Evolutionary conservation across 2,888 invertebrate species (phyloP).

Genomic region (Prosopocoilus inquinatus): DNA sequence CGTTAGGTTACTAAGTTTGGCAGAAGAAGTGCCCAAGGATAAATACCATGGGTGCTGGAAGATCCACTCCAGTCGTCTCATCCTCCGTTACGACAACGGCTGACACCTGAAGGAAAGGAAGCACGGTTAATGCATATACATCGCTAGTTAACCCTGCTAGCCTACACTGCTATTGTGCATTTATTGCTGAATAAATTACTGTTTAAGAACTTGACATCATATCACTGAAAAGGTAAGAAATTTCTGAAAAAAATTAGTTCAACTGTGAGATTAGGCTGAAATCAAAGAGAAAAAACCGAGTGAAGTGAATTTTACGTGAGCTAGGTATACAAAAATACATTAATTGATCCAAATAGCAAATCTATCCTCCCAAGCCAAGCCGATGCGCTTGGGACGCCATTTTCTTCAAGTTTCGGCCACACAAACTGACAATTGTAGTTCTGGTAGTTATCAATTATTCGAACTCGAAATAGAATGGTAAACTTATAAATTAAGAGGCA

Average conservation of each 20-base stretch:
- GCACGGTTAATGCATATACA: conserved; percentile 52
- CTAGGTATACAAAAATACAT: conserved; percentile 3
- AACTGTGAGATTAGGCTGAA: conserved; percentile 20
- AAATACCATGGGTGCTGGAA: conserved; percentile 56
- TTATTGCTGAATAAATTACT: conserved; percentile 16
- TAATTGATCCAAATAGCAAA: conserved; percentile 10
- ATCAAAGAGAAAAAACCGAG: conserved; percentile 15
- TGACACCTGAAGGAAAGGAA: conserved; percentile 58
- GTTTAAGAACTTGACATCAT: conserved; percentile 7
- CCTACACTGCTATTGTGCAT: conserved; percentile 41
- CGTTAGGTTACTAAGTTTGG: conserved; percentile 47
- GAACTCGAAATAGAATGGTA: background rate
- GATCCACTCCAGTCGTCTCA: conserved; percentile 29
- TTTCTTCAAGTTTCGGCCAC: conserved; percentile 20
- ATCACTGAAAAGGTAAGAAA: conserved; percentile 17
- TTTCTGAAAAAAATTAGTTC: conserved; percentile 20
- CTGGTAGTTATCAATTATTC: background rate
- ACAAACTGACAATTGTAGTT: conserved; percentile 3
- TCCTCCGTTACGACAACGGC: conserved; percentile 39
- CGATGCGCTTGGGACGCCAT: conserved; percentile 19
- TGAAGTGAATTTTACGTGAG: conserved; percentile 3
- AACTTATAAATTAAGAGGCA: conserved; percentile 2
- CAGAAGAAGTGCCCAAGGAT: conserved; percentile 55
- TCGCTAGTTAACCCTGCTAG: conserved; percentile 49
- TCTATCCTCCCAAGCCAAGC: conserved; percentile 14